Evolutionary conservation across 1,140 invertebrate genomes (phyloP).

Genomic region (Prorops nasuta): DNA sequence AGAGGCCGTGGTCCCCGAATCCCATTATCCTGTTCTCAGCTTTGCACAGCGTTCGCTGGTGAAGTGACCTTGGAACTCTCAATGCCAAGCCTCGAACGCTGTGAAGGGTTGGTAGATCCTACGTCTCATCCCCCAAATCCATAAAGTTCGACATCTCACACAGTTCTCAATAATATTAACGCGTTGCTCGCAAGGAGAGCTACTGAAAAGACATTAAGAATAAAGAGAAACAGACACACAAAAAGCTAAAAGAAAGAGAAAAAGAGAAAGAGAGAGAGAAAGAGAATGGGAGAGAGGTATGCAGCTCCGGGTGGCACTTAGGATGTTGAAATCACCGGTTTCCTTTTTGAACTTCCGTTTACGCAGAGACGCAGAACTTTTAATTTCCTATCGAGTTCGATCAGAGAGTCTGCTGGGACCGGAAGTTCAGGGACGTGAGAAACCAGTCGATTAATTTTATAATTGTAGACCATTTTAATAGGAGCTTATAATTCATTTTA

Average conservation of each 20-base stretch:
- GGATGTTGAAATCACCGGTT: constrained; percentile 47
- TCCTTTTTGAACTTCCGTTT: constrained; percentile 25
- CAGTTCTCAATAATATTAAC: constrained; percentile 26
- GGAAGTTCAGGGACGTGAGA: constrained; percentile 22
- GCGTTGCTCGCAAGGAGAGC: constrained; percentile 44
- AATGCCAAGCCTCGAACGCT: neutral
- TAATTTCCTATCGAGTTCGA: neutral
- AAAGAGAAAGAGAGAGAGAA: constrained; percentile 21
- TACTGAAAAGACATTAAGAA: constrained; percentile 36
- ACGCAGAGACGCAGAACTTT: constrained; percentile 1
- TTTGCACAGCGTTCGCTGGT: neutral
- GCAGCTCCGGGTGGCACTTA: constrained; percentile 56
- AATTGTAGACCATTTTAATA: no score
- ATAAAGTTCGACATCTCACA: constrained; percentile 12
- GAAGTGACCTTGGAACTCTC: neutral
- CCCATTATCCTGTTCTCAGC: neutral
- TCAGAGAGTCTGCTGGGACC: neutral
- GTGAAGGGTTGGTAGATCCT: neutral
- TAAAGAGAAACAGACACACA: neutral
- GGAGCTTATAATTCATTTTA: no score
- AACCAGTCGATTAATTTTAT: no score
- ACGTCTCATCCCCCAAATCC: no score
- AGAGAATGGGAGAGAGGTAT: constrained; percentile 52
- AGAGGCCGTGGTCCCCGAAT: constrained; percentile 48
- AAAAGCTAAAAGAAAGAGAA: constrained; percentile 21